phyloP scores from a whole-genome alignment of 2,113 vertebrate species.

The Bagarius yarrelli region DNA sequence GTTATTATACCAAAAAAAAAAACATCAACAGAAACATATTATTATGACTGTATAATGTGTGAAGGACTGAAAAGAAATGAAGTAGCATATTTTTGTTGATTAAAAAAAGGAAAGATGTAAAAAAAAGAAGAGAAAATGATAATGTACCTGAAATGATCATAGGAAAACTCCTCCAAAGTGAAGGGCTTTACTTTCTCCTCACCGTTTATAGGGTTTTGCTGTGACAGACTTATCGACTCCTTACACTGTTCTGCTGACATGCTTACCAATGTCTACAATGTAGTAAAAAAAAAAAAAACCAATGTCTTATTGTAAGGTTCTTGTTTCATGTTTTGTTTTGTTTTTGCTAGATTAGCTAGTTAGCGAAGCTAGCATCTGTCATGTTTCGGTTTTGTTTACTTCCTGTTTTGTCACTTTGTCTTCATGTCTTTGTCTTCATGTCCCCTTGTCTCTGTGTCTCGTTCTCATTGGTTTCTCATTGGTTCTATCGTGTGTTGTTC shows the following conservation, averaged over 20 bases:
- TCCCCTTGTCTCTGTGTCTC: too few species aligned
- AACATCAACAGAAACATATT: not conserved
- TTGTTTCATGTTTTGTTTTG: too few species aligned
- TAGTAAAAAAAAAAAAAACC: not conserved
- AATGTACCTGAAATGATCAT: constrained; percentile 90
- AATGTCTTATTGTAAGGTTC: too few species aligned
- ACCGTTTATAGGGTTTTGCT: constrained; percentile 74
- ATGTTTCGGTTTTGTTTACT: too few species aligned
- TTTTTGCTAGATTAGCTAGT: too few species aligned
- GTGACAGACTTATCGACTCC: constrained; percentile 79
- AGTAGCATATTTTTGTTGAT: not conserved
- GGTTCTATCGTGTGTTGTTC: too few species aligned
- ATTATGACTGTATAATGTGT: not conserved
- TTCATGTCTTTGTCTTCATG: too few species aligned
- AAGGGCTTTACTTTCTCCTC: constrained; percentile 84
- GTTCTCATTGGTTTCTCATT: too few species aligned
- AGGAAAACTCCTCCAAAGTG: constrained; percentile 95
- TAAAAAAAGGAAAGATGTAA: not conserved
- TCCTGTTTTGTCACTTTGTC: too few species aligned
- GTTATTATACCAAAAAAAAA: not conserved
- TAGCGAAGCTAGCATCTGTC: too few species aligned
- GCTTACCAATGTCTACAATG: constrained; percentile 82
- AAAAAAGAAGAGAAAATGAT: not conserved
- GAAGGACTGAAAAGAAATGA: not conserved
- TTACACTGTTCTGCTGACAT: constrained; percentile 94